These are phyloP conservation scores for Stomatorhinus ivindoensis DNA, from an alignment of 2,113 vertebrate genomes.

Conservation along the genomic window DNA sequence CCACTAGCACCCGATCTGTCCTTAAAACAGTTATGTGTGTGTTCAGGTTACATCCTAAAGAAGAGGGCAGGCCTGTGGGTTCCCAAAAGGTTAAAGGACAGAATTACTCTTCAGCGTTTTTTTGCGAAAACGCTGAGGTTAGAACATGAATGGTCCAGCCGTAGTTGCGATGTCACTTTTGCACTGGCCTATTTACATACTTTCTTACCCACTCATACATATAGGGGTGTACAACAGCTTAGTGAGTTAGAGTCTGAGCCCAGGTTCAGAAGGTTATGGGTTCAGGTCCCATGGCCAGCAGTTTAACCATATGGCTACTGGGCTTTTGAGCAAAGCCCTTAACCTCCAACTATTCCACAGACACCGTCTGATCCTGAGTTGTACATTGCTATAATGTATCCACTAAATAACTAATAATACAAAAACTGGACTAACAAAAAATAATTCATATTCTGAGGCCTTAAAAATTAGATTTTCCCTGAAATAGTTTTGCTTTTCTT, in stretches of 20 bases:
- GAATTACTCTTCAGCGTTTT: neutral
- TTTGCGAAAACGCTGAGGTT: neutral
- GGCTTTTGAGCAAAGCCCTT: neutral
- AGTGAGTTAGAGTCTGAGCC: neutral
- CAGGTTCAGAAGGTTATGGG: neutral
- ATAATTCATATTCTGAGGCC: neutral
- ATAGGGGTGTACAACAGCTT: neutral
- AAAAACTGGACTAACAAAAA: neutral
- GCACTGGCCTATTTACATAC: neutral
- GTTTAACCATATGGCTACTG: neutral
- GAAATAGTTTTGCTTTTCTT: neutral
- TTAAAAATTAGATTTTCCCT: neutral
- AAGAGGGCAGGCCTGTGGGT: neutral
- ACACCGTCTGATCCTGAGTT: neutral
- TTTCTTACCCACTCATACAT: neutral
- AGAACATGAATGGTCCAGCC: neutral
- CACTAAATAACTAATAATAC: neutral
- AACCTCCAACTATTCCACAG: neutral
- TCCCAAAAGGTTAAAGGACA: neutral
- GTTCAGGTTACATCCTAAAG: neutral
- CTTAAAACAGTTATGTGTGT: neutral
- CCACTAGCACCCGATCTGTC: neutral
- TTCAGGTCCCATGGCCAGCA: neutral
- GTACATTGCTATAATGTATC: neutral
- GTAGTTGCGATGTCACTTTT: neutral